Evolutionary conservation across 2,113 vertebrate species (phyloP).

Genomic region (Pelmatolapia mariae): DNA sequence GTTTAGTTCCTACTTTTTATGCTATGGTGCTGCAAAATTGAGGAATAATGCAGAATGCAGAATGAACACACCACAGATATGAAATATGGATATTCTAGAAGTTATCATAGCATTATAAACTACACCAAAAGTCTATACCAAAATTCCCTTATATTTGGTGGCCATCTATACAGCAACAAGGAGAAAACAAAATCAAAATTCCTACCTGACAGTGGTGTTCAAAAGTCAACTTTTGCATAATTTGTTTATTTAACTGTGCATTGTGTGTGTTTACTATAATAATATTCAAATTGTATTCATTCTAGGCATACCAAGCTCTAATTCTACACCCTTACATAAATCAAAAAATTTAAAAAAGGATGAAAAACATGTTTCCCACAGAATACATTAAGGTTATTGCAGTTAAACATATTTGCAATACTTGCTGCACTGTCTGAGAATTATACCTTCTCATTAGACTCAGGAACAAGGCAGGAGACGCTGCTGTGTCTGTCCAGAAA

Average conservation of each 20-base stretch:
- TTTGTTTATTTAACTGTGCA: not conserved
- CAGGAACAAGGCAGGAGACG: constrained; percentile 83
- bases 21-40: not conserved
- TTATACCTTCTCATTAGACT: constrained; percentile 90
- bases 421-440: not conserved
- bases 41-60: not conserved
- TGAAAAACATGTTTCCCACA: not conserved
- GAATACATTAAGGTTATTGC: not conserved
- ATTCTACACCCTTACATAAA: not conserved
- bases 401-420: not conserved
- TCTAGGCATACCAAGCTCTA: not conserved
- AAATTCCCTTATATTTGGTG: not conserved
- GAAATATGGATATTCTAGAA: not conserved
- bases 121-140: not conserved
- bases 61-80: not conserved
- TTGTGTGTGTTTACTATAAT: not conserved
- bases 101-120: not conserved
- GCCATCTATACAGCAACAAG: not conserved
- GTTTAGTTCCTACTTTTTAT: not conserved
- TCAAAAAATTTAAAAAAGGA: rapidly evolving
- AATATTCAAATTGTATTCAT: not conserved
- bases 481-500: constrained; percentile 82
- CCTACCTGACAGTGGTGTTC: not conserved
- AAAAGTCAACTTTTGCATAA: not conserved
- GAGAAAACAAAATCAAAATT: not conserved